phyloP scores from a whole-genome alignment of 2,113 vertebrate genomes.

The Upupa epops region DNA sequence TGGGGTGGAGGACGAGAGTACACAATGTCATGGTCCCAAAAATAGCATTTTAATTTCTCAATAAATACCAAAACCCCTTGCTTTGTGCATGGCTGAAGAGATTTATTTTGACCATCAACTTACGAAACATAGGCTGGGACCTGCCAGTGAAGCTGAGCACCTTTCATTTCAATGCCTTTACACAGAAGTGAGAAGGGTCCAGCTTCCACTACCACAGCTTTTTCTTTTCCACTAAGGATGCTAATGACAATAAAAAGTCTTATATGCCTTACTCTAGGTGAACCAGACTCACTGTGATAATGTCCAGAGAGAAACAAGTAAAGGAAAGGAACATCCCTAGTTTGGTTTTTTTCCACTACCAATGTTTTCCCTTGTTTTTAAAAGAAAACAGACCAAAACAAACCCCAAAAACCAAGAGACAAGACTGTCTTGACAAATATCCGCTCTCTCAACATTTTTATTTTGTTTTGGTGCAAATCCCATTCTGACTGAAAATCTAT shows the following conservation, averaged over 20 bases:
- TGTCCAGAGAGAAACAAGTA: neutral
- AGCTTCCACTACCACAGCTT: neutral
- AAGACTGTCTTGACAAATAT: neutral
- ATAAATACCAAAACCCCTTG: neutral
- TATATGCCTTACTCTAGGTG: neutral
- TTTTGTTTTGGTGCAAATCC: neutral
- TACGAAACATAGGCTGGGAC: neutral
- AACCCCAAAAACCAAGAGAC: neutral
- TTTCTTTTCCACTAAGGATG: neutral
- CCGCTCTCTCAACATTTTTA: neutral
- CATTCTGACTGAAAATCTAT: neutral
- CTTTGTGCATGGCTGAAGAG: neutral
- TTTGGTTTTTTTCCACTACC: neutral
- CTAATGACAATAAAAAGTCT: neutral
- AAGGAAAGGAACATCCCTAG: neutral
- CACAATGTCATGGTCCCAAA: neutral
- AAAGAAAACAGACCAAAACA: rapidly evolving
- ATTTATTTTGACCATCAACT: neutral
- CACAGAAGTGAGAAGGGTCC: neutral
- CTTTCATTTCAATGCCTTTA: neutral
- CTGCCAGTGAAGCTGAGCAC: neutral
- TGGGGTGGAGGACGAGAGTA: neutral
- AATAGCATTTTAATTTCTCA: neutral
- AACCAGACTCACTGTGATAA: neutral
- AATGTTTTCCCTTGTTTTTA: neutral